Evolutionary conservation across 2,113 vertebrate genomes (phyloP), one percentile per base, ranked within the genome.

Genomic region (Vireo altiloquus): DNA sequence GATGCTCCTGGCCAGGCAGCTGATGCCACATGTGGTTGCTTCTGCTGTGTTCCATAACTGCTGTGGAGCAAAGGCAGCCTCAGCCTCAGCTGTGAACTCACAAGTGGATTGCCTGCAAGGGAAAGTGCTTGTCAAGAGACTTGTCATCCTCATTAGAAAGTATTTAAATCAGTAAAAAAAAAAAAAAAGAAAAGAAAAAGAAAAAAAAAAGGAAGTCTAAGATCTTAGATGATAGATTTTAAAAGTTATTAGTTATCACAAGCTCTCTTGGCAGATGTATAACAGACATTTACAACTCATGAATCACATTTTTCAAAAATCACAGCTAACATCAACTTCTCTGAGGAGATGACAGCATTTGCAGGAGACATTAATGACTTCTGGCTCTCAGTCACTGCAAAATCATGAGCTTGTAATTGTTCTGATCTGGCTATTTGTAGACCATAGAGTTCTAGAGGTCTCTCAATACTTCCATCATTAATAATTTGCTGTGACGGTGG

Each of bases 221-320:
- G 27, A 80, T 94, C n/a, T 91, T 54, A 66, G 50, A 80, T 89
- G 44, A 61, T 82, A 84, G 57, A 87, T 91, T 94, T 94, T 57
- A 23, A 23, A 87, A 85, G 21, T 85, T 92, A 89, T 63, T 65
- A n/a, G 59, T 70, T 95, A 66, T 59, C 33, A 23, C 75, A 82
- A 70, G 81, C 54, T 74, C 77, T 87, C 75, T 90, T 85, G 90
- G 87, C 90, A 93, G 84, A 95, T 47, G 19, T 86, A 65, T 72
- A 89, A 61, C 54, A 92, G 87, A 68, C 78, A 83, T 78, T 90
- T 92, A 65, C 87, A 95, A 82, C 66, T 59, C 46, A 47, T 74
- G 39, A 88, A 71, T 90, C 70, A 87, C 54, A 65, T 92, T 95
- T 94, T 91, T 90, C 72, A 75, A 59, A 95, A 86, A 84, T 93